These are phyloP conservation scores for Pyrrhosoma nymphula DNA, from an alignment of 2,888 invertebrate species.

Conservation along the genomic window DNA sequence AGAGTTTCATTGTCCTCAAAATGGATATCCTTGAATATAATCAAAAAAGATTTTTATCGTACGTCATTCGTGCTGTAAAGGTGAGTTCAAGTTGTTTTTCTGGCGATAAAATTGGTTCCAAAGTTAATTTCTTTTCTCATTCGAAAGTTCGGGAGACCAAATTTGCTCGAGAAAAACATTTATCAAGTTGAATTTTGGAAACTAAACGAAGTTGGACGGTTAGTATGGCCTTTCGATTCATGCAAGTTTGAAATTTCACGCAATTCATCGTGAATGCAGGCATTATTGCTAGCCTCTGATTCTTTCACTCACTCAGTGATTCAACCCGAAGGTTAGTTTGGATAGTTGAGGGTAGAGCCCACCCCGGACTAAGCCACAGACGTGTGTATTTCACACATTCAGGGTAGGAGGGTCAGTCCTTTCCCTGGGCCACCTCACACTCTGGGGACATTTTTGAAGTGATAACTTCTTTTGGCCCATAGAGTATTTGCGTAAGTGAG, in stretches of 20 bases:
- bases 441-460: no score
- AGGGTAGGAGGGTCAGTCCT: no score
- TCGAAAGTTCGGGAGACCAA: not conserved
- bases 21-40: not conserved
- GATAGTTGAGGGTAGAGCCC: no score
- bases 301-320: no score
- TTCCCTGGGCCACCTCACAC: no score
- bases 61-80: not conserved
- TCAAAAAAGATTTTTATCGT: not conserved
- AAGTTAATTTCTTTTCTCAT: not conserved
- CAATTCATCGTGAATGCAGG: not conserved
- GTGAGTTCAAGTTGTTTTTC: not conserved
- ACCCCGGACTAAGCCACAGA: no score
- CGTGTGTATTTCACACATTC: no score
- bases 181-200: no score
- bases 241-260: not conserved
- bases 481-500: no score
- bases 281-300: not conserved
- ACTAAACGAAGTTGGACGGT: not conserved
- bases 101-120: not conserved
- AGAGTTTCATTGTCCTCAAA: not conserved
- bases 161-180: no score
- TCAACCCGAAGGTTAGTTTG: no score
- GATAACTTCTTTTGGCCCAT: no score
- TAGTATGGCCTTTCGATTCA: not conserved